Conservation (phyloP, 2,888 invertebrate species). For the Hemithea aestivaria region DNA sequence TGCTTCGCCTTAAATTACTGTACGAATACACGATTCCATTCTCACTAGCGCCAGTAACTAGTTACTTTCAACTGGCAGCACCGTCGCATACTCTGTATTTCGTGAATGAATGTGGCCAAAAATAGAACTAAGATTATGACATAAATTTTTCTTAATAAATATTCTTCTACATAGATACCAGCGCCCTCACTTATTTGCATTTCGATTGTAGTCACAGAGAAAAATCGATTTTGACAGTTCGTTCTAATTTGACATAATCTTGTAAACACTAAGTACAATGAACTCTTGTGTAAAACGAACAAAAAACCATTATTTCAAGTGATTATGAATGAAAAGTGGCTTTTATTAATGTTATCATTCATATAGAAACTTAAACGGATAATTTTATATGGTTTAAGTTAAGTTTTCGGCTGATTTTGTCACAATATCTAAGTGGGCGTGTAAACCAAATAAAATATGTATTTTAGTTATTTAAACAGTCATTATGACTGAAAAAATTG, state of each 20-base stretch:
- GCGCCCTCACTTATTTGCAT: no score
- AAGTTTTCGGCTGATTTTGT: neutral
- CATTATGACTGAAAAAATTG: no score
- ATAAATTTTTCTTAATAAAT: no score
- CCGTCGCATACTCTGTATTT: no score
- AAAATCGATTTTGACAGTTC: slow-evolving; percentile 13
- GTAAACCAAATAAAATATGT: slow-evolving; percentile 22
- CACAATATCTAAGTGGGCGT: slow-evolving; percentile 42
- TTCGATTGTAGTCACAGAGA: neutral
- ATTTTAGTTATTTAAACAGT: no score
- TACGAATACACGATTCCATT: no score
- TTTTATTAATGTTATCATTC: slow-evolving; percentile 14
- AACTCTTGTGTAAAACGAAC: slow-evolving; percentile 42
- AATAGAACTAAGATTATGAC: no score
- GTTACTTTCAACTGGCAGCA: slow-evolving; percentile 1
- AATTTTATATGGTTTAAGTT: slow-evolving; percentile 1
- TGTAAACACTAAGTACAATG: slow-evolving; percentile 69
- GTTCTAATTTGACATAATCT: slow-evolving; percentile 17
- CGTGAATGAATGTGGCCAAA: no score
- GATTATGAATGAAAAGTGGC: slow-evolving; percentile 47
- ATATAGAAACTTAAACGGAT: neutral
- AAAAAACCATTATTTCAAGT: slow-evolving; percentile 39
- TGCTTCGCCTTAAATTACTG: no score
- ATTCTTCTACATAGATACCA: no score
- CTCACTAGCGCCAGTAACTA: slow-evolving; percentile 3